These are phyloP conservation scores for Proterorhinus semilunaris DNA, from an alignment of 2,113 vertebrate genomes.

Conservation along the genomic window DNA sequence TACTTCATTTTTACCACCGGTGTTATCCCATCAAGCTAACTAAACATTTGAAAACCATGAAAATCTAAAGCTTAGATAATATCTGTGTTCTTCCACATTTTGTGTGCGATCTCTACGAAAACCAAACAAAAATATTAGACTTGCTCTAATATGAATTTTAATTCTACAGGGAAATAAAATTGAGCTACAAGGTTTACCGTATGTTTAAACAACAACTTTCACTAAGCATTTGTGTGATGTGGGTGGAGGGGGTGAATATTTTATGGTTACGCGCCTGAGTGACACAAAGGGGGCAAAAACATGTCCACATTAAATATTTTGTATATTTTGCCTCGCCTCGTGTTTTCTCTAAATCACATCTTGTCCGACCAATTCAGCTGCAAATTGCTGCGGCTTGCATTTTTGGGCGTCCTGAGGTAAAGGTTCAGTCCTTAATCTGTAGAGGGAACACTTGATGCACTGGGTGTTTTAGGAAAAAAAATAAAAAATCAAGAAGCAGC, in stretches of 20 bases:
- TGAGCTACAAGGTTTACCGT: too few species aligned
- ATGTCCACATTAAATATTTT: background rate
- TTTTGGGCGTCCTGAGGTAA: constrained; percentile 8
- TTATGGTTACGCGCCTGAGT: background rate
- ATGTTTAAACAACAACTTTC: background rate
- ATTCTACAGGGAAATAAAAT: too few species aligned
- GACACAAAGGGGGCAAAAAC: constrained; percentile 4
- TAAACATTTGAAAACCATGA: too few species aligned
- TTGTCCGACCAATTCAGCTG: constrained; percentile 12
- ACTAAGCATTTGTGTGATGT: background rate
- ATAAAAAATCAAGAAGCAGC: constrained; percentile 9
- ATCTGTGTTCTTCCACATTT: too few species aligned
- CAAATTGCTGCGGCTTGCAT: constrained; percentile 12
- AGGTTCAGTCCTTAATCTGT: constrained; percentile 29
- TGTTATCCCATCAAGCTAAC: too few species aligned
- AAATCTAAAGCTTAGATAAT: too few species aligned
- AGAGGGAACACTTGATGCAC: constrained; percentile 17
- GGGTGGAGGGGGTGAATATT: background rate
- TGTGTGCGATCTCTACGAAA: too few species aligned
- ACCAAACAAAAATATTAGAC: too few species aligned
- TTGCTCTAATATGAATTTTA: too few species aligned
- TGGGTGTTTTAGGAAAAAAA: constrained; percentile 18
- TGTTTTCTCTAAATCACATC: constrained; percentile 4
- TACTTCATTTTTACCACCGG: too few species aligned
- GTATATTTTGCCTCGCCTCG: background rate